Evolutionary conservation across 2,797 vertebrate genomes (phyloP).

Genomic region (Sebastes itinus): DNA sequence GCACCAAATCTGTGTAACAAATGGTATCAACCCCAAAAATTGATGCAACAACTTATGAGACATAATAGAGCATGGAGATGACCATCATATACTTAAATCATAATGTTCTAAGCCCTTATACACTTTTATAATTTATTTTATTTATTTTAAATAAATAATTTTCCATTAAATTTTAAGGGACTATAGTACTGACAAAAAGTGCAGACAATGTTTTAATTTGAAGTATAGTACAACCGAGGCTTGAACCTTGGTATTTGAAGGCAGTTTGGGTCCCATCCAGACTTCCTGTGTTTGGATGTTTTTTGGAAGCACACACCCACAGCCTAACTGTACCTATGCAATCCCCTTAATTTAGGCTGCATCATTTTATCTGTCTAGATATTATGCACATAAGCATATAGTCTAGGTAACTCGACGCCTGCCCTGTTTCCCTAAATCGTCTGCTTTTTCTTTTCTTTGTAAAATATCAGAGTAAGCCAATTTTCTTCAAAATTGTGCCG

Average conservation of each 20-base stretch:
- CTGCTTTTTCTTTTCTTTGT: neutral
- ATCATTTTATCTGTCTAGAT: neutral
- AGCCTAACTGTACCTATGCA: neutral
- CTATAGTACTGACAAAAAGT: neutral
- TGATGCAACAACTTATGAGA: no score
- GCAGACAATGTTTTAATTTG: neutral
- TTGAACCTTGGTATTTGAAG: neutral
- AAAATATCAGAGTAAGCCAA: neutral
- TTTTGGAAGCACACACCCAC: no score
- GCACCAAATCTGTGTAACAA: no score
- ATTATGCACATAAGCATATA: neutral
- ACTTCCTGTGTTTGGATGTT: neutral
- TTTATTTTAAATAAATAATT: no score
- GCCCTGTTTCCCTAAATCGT: no score
- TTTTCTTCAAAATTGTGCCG: neutral
- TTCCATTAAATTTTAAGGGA: no score
- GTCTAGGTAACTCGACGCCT: neutral
- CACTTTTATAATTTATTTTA: no score
- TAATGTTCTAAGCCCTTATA: no score
- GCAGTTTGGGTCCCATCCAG: neutral
- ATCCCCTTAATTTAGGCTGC: neutral
- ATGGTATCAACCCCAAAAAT: no score
- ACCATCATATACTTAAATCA: no score
- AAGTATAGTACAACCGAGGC: neutral
- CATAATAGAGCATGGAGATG: no score